phyloP scores from a whole-genome alignment of 2,888 invertebrate genomes.

The Argyresthia albistria region DNA sequence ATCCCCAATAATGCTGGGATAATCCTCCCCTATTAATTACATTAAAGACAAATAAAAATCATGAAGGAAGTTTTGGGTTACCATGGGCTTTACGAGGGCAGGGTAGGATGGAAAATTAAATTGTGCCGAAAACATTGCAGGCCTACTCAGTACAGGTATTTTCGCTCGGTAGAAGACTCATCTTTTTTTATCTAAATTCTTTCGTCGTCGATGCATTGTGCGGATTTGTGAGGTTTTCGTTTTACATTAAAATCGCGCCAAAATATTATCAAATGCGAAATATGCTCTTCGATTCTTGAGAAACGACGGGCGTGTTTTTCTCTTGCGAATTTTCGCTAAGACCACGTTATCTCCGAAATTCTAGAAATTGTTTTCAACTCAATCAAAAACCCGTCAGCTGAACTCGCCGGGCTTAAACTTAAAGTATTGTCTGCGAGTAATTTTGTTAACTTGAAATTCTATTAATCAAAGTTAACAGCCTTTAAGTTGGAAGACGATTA shows the following conservation, averaged over 20 bases:
- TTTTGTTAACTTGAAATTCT: constrained; percentile 12
- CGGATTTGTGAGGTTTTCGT: too few species aligned
- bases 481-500: constrained; percentile 6
- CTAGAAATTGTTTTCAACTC: constrained; percentile 6
- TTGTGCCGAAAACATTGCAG: neutral
- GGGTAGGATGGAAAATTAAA: neutral
- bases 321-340: too few species aligned
- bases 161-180: too few species aligned
- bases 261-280: too few species aligned
- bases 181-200: too few species aligned
- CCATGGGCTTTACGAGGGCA: neutral
- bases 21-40: constrained; percentile 60
- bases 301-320: too few species aligned
- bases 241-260: too few species aligned
- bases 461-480: constrained; percentile 11
- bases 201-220: too few species aligned
- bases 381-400: constrained; percentile 11
- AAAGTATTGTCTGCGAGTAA: constrained; percentile 11
- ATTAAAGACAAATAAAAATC: constrained; percentile 62
- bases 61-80: constrained; percentile 33
- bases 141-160: too few species aligned
- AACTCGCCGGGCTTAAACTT: constrained; percentile 10
- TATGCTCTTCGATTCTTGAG: too few species aligned
- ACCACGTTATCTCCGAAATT: neutral
- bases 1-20: constrained; percentile 49